Evolutionary conservation across 1,140 invertebrate genomes (phyloP).

Genomic region (Drosophila tropicalis): DNA sequence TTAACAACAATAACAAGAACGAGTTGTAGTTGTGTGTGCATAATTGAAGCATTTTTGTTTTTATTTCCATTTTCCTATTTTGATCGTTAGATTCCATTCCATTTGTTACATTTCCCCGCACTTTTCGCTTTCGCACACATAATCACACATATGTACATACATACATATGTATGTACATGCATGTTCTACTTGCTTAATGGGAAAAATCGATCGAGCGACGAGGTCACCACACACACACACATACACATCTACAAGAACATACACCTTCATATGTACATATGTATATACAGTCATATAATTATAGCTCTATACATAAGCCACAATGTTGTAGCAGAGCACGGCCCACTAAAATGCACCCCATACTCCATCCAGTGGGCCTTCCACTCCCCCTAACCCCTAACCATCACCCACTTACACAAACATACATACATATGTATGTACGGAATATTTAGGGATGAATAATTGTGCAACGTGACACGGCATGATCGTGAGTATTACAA

Average conservation of each 20-base stretch:
- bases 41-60: constrained; percentile 59
- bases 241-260: neutral
- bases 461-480: neutral
- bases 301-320: constrained; percentile 39
- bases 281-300: constrained; percentile 38
- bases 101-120: constrained; percentile 39
- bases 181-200: constrained; percentile 18
- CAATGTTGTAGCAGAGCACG: constrained; percentile 4
- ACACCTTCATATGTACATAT: neutral
- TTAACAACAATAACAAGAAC: constrained; percentile 30
- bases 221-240: constrained; percentile 1
- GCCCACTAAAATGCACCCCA: constrained; percentile 41
- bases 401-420: neutral
- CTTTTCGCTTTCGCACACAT: constrained; percentile 44
- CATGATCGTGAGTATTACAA: too few relatives aligned
- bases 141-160: neutral
- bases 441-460: neutral
- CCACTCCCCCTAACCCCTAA: constrained; percentile 4
- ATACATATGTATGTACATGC: neutral
- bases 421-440: neutral
- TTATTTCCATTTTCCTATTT: neutral
- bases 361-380: constrained; percentile 35
- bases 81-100: constrained; percentile 40
- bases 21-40: constrained; percentile 38
- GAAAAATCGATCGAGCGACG: constrained; percentile 67